Evolutionary conservation across 2,797 vertebrate species (phyloP).

Genomic region (Acanthornis magna): DNA sequence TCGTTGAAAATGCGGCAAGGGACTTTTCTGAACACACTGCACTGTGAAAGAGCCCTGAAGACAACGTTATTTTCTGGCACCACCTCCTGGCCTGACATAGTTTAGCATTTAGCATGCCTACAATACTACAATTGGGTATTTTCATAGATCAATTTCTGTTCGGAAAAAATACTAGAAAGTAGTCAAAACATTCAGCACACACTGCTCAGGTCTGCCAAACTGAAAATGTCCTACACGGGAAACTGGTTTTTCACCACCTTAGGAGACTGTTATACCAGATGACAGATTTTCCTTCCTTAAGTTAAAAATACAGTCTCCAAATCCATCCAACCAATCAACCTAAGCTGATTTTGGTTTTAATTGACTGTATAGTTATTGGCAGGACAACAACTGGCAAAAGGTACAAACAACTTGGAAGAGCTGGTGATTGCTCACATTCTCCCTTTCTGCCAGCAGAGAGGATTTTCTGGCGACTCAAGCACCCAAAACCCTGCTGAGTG

Average conservation of each 20-base stretch:
- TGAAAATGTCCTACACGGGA: background rate
- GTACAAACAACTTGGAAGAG: background rate
- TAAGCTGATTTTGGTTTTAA: background rate
- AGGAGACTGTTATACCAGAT: background rate
- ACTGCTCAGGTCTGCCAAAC: background rate
- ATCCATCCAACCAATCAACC: background rate
- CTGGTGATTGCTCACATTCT: background rate
- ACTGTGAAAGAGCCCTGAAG: background rate
- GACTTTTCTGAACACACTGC: background rate
- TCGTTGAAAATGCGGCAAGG: background rate
- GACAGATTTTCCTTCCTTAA: background rate
- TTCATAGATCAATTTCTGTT: background rate
- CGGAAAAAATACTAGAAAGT: background rate
- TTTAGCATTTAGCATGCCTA: background rate
- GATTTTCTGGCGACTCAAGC: background rate
- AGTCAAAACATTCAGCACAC: background rate
- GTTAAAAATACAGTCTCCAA: background rate
- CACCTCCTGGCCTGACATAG: conserved; percentile 45
- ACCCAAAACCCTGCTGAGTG: background rate
- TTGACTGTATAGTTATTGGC: background rate
- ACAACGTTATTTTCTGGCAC: conserved; percentile 11
- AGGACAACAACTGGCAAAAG: conserved; percentile 15
- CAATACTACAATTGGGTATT: background rate
- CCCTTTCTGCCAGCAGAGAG: background rate
- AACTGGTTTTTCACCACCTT: background rate